These are phyloP conservation scores for Mythimna vitellina DNA, from an alignment of 2,888 invertebrate species.

Conservation along the genomic window DNA sequence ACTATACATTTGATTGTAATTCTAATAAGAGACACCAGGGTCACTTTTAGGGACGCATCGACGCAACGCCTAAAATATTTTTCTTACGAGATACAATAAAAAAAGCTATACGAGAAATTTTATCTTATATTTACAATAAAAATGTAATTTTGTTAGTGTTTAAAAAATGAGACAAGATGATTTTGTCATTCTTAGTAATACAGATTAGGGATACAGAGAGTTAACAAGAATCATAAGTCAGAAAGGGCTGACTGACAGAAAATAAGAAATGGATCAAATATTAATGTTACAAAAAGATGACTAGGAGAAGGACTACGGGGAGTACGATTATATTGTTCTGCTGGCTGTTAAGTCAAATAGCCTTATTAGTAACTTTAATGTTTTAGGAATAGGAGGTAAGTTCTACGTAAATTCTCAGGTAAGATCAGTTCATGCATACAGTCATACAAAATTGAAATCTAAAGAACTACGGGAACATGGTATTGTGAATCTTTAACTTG, in stretches of 20 bases:
- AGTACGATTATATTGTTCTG: not conserved
- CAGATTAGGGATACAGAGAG: not conserved
- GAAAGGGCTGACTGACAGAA: not conserved
- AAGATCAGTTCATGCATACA: slow-evolving; percentile 65
- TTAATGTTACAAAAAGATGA: not conserved
- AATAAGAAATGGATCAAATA: slow-evolving; percentile 5
- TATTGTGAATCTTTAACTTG: slow-evolving; percentile 63
- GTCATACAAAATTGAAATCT: slow-evolving; percentile 67
- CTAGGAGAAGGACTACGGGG: slow-evolving; percentile 1
- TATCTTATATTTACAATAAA: slow-evolving; percentile 58
- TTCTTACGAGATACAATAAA: slow-evolving; percentile 56
- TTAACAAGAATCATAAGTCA: not conserved
- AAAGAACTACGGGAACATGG: slow-evolving; percentile 64
- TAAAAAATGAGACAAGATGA: slow-evolving; percentile 23
- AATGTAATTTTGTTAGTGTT: slow-evolving; percentile 31
- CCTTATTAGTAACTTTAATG: slow-evolving; percentile 32
- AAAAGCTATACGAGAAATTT: slow-evolving; percentile 53
- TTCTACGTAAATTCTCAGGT: slow-evolving; percentile 41
- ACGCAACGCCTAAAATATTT: slow-evolving; percentile 48
- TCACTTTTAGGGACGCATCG: slow-evolving; percentile 35
- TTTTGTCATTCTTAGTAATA: slow-evolving; percentile 9
- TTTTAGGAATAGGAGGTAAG: slow-evolving; percentile 35
- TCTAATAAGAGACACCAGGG: slow-evolving; percentile 38
- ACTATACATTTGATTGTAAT: slow-evolving; percentile 48
- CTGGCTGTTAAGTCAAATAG: slow-evolving; percentile 5